Evolutionary conservation across 1,140 invertebrate species (phyloP).

Genomic region (Brachionus manjavacas): DNA sequence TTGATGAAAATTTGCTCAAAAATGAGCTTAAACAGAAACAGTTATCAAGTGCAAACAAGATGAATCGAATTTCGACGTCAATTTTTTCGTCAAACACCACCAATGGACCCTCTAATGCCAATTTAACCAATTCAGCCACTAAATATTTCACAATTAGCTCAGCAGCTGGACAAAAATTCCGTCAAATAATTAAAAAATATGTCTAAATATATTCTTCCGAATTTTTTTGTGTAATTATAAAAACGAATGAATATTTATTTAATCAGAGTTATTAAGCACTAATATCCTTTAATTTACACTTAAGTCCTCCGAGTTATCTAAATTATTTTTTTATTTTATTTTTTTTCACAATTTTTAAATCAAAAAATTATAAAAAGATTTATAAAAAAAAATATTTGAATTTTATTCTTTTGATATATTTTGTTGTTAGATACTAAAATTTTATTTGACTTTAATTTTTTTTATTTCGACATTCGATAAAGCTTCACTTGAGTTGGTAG

Average conservation of each 20-base stretch:
- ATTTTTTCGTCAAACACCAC: neutral
- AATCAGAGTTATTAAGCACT: neutral
- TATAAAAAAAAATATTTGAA: neutral
- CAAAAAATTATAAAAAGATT: neutral
- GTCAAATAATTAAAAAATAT: slow-evolving; percentile 42
- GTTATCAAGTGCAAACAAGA: neutral
- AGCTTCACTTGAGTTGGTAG: neutral
- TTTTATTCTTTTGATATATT: neutral
- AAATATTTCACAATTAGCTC: slow-evolving; percentile 41
- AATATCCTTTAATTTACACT: slow-evolving; percentile 5
- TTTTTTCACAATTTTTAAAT: slow-evolving; percentile 9
- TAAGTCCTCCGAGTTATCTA: slow-evolving; percentile 33
- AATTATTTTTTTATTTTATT: slow-evolving; percentile 27
- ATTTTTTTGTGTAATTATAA: neutral
- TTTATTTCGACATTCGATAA: neutral
- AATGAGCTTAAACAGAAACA: slow-evolving; percentile 21
- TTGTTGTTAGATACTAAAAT: slow-evolving; percentile 12
- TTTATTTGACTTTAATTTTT: neutral
- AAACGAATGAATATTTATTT: slow-evolving; percentile 25
- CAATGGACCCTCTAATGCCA: neutral
- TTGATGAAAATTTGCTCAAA: slow-evolving; percentile 21
- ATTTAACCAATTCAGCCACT: slow-evolving; percentile 5
- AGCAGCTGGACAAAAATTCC: slow-evolving; percentile 41
- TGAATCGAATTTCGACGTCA: neutral
- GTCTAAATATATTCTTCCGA: neutral